A percentile compares a stretch with the other conserved stretches of the same genome.
Evolutionary conservation across 2,888 invertebrate genomes (phyloP).

Genomic region (Tenthredo livida): DNA sequence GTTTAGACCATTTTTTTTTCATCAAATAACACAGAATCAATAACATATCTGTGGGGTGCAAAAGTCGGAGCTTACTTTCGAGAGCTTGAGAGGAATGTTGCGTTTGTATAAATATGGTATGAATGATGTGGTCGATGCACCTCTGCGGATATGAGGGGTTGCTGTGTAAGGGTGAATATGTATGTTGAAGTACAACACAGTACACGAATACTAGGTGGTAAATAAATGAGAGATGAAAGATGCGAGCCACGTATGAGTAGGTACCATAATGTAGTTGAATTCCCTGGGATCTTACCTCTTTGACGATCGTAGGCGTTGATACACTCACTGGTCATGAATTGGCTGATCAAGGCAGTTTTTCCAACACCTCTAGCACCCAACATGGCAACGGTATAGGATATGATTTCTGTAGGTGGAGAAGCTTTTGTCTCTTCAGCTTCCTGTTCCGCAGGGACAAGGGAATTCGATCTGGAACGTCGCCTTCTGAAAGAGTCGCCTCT

Average conservation of each 20-base stretch:
- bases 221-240: background rate
- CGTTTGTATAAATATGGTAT: background rate
- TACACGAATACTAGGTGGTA: background rate
- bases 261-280: background rate
- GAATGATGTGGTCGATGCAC: background rate
- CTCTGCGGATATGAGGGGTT: background rate
- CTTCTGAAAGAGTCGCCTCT: constrained; percentile 96
- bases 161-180: background rate
- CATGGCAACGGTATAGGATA: constrained; percentile 83
- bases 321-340: constrained; percentile 95
- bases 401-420: constrained; percentile 76
- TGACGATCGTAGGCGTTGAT: constrained; percentile 96
- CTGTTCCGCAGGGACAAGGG: constrained; percentile 83
- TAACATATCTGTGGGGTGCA: background rate
- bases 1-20: background rate
- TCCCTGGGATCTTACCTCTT: constrained; percentile 80
- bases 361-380: constrained; percentile 81
- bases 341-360: constrained; percentile 82
- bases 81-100: background rate
- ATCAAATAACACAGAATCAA: background rate
- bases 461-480: constrained; percentile 90
- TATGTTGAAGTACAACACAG: background rate
- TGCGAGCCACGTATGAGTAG: background rate
- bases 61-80: background rate
- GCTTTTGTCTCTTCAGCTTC: constrained; percentile 64